Evolutionary conservation across 2,113 vertebrate species (phyloP).

Genomic region (Leucopsar rothschildi): DNA sequence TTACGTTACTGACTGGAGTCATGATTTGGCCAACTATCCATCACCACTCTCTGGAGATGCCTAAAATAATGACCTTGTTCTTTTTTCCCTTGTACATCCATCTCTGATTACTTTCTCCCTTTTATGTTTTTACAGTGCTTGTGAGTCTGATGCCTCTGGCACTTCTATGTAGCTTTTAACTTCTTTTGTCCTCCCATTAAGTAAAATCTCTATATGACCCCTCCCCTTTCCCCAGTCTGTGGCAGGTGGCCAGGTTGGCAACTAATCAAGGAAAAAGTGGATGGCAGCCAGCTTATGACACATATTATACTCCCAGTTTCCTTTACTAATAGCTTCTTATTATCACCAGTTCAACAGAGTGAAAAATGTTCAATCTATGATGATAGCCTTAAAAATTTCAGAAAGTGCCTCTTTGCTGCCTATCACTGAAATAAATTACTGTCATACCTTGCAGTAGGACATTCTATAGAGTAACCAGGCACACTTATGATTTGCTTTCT

Average conservation of each 20-base stretch:
- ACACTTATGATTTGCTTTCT: not conserved
- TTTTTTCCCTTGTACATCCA: not conserved
- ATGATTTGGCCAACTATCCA: not conserved
- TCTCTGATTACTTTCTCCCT: not conserved
- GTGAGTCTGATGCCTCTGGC: not conserved
- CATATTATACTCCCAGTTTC: not conserved
- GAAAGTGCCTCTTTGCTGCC: not conserved
- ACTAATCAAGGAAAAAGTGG: not conserved
- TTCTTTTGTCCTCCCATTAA: not conserved
- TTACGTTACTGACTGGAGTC: not conserved
- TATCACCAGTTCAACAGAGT: conserved; percentile 18
- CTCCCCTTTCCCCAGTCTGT: not conserved
- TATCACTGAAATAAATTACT: not conserved
- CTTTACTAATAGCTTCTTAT: not conserved
- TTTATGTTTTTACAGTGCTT: not conserved
- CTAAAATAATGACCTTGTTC: not conserved
- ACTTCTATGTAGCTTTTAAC: not conserved
- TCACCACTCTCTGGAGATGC: not conserved
- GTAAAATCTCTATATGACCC: not conserved
- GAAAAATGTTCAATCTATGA: not conserved
- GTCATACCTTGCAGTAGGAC: not conserved
- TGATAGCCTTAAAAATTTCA: not conserved
- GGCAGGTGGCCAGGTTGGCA: not conserved
- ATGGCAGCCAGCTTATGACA: not conserved
- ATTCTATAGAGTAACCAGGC: not conserved